These are phyloP conservation scores for Heliocidaris erythrogramma DNA, from an alignment of 35 echinoderm and acorn worm genomes.

Conservation along the genomic window DNA sequence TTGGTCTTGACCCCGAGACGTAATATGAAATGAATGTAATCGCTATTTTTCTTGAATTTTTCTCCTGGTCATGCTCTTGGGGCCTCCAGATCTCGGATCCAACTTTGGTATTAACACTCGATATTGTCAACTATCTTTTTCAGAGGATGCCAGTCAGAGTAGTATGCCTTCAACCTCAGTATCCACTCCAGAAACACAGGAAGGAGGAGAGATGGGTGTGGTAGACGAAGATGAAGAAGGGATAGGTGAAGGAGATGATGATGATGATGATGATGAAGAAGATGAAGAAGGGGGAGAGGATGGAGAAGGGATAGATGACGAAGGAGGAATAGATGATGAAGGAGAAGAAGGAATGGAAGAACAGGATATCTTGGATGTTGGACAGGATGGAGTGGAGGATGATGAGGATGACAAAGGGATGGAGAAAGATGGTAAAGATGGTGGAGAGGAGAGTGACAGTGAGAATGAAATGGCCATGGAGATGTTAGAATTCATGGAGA, in stretches of 20 bases:
- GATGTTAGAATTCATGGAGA: background rate
- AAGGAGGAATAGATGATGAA: background rate
- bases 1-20: no score
- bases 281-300: background rate
- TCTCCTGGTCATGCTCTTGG: no score
- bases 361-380: background rate
- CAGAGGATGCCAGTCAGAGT: background rate
- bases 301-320: background rate
- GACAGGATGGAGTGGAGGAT: background rate
- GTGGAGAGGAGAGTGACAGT: background rate
- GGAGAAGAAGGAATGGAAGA: background rate
- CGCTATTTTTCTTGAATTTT: no score
- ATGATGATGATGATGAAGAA: background rate
- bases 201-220: background rate
- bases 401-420: background rate
- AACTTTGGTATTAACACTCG: no score
- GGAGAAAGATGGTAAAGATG: background rate
- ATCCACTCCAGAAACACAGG: background rate
- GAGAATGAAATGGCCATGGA: constrained; percentile 45
- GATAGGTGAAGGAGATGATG: background rate
- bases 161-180: background rate
- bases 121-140: background rate
- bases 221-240: background rate
- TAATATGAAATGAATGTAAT: no score
- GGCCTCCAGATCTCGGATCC: no score